phyloP scores from a whole-genome alignment of 2,797 vertebrate species.

The Prunella strophiata region DNA sequence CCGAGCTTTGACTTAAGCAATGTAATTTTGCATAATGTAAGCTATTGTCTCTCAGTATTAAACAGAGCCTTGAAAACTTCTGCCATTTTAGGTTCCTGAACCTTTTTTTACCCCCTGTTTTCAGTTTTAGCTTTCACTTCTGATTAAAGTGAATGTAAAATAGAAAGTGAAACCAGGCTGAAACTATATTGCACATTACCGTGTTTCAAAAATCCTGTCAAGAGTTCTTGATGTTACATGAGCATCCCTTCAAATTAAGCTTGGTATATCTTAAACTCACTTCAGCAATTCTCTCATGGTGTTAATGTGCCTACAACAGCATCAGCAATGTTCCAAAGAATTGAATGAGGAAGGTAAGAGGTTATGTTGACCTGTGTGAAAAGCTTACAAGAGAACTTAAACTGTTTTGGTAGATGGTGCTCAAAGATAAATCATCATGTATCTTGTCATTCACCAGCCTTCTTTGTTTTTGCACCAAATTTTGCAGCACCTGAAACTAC shows the following conservation, averaged over 20 bases:
- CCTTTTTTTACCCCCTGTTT: background rate
- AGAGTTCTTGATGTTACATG: background rate
- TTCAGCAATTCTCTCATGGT: background rate
- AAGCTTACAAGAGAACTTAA: background rate
- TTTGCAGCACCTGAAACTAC: background rate
- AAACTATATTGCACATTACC: background rate
- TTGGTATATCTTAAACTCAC: background rate
- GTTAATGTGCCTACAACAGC: accelerated
- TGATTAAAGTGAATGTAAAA: slow-evolving; percentile 25
- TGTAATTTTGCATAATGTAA: slow-evolving; percentile 47
- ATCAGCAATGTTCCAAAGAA: background rate
- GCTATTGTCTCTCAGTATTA: slow-evolving; percentile 47
- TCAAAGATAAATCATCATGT: background rate
- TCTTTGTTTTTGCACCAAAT: background rate
- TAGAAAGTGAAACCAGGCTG: background rate
- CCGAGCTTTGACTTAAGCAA: slow-evolving; percentile 62
- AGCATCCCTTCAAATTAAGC: background rate
- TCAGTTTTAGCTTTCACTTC: background rate
- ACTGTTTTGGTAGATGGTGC: background rate
- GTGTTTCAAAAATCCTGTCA: background rate
- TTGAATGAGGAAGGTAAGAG: background rate
- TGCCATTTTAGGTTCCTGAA: slow-evolving; percentile 29
- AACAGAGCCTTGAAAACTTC: slow-evolving; percentile 16
- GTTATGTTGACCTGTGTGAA: background rate
- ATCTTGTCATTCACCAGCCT: background rate